Percentiles rank a stretch among this genome's conserved stretches.
Evolutionary conservation across 53 echinoderm and acorn worm species (phyloP).

Genomic region (Mesocentrotus franciscanus): DNA sequence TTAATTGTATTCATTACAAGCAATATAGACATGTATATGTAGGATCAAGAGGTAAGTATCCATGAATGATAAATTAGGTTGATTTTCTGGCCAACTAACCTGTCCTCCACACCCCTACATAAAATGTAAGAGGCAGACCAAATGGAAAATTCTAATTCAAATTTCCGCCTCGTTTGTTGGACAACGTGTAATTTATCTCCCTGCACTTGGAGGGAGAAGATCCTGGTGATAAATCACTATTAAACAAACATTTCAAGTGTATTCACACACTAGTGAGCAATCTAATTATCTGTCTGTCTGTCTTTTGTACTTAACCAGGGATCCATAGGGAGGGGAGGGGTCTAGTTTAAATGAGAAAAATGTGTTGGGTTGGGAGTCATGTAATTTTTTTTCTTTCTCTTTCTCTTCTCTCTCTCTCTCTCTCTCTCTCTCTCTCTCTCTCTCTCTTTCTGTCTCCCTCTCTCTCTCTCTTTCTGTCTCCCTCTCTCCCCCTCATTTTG

Average conservation of each 20-base stretch:
- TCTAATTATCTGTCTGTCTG: neutral
- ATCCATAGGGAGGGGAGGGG: neutral
- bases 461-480: too few species aligned
- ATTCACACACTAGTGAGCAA: neutral
- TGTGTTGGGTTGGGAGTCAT: neutral
- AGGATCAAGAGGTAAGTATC: too few species aligned
- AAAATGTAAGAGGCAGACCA: neutral
- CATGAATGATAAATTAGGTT: too few species aligned
- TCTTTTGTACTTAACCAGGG: neutral
- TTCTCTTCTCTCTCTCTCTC: neutral
- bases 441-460: too few species aligned
- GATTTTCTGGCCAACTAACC: neutral
- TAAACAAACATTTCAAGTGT: neutral
- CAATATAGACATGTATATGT: too few species aligned
- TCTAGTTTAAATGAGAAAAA: neutral
- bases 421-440: too few species aligned
- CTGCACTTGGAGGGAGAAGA: neutral
- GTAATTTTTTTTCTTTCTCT: neutral
- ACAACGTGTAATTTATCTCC: neutral
- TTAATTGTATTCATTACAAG: too few species aligned
- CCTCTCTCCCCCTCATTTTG: too few species aligned
- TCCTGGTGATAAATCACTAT: neutral
- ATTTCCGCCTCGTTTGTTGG: neutral
- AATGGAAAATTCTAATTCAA: neutral
- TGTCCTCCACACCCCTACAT: neutral